Evolutionary conservation across 2,888 invertebrate species (phyloP).

Genomic region (Parapristionchus giblindavisi): DNA sequence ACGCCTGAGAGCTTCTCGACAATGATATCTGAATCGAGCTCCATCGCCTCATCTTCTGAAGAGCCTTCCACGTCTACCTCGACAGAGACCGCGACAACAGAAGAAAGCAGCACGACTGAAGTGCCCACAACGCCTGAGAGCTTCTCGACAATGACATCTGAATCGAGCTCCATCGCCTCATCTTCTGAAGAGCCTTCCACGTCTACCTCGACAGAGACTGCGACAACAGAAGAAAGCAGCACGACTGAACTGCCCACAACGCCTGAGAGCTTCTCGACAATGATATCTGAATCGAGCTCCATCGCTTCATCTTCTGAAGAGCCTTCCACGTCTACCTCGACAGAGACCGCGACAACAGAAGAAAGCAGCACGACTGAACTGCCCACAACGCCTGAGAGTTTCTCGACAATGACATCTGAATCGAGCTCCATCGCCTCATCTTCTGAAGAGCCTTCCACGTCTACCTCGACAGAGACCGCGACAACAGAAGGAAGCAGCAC

Average conservation of each 20-base stretch:
- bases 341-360: neutral
- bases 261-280: neutral
- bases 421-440: neutral
- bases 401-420: neutral
- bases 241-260: neutral
- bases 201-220: neutral
- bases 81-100: neutral
- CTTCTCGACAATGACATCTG: neutral
- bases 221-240: neutral
- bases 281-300: neutral
- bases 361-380: neutral
- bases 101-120: neutral
- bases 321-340: neutral
- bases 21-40: neutral
- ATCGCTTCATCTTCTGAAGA: neutral
- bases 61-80: neutral
- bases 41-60: neutral
- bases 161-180: neutral
- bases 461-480: neutral
- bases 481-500: neutral
- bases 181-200: neutral
- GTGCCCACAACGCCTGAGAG: neutral
- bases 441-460: neutral
- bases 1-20: neutral
- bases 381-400: neutral